These are phyloP conservation scores for Pseudomyrmex gracilis DNA, from an alignment of 1,140 invertebrate species.

Conservation along the genomic window DNA sequence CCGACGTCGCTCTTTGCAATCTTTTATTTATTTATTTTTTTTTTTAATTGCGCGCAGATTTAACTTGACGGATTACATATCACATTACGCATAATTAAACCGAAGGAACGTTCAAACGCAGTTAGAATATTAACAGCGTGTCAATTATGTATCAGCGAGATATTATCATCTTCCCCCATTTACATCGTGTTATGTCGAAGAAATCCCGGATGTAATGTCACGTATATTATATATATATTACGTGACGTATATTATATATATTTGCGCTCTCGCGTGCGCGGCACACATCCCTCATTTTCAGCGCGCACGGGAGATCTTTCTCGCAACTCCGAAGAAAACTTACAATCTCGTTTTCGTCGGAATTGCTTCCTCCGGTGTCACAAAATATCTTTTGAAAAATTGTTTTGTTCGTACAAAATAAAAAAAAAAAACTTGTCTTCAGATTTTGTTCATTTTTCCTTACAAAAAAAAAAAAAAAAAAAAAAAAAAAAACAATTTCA, in stretches of 20 bases:
- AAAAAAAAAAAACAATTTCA: constrained; percentile 28
- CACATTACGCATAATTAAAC: constrained; percentile 27
- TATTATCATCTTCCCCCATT: constrained; percentile 47
- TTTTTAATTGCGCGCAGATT: constrained; percentile 41
- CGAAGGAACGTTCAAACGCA: constrained; percentile 14
- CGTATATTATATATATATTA: not conserved
- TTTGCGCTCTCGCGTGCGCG: not conserved
- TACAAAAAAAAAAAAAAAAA: constrained; percentile 46
- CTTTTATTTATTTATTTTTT: not conserved
- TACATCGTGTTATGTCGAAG: constrained; percentile 28
- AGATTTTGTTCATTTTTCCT: constrained; percentile 1
- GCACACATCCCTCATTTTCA: not conserved
- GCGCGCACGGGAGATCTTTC: not conserved
- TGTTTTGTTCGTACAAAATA: too few relatives aligned
- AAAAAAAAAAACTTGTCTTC: too few relatives aligned
- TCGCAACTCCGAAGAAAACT: too few relatives aligned
- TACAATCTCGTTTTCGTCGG: not conserved
- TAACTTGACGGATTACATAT: constrained; percentile 5
- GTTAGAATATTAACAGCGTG: constrained; percentile 29
- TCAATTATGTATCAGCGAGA: constrained; percentile 18
- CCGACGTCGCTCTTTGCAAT: not conserved
- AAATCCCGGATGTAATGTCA: constrained; percentile 33
- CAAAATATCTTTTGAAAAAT: not conserved
- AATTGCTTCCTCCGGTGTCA: not conserved
- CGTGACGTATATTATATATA: not conserved